Conservation (phyloP, 2,113 vertebrate genomes). For the Athene noctua region DNA sequence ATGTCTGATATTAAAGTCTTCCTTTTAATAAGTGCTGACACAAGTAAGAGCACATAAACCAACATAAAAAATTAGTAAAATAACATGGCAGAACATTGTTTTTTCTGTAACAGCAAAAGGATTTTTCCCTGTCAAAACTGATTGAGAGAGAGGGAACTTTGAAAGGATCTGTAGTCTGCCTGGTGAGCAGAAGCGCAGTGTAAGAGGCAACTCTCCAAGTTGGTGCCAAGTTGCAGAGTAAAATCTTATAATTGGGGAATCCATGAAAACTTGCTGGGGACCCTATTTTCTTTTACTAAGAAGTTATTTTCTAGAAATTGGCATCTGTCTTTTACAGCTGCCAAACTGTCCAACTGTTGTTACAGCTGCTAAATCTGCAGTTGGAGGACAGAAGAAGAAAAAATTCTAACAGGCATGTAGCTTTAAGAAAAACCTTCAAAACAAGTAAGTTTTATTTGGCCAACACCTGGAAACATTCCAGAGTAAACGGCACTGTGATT, state of each 20-base stretch:
- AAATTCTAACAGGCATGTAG: neutral
- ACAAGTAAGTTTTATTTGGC: neutral
- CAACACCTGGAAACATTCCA: neutral
- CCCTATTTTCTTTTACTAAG: neutral
- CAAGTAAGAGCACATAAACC: neutral
- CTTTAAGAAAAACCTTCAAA: constrained; percentile 16
- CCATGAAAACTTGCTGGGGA: neutral
- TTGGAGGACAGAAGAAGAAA: neutral
- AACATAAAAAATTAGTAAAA: neutral
- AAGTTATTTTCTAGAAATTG: neutral
- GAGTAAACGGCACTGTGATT: neutral
- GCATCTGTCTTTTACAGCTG: constrained; percentile 7
- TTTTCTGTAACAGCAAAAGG: neutral
- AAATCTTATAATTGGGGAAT: neutral
- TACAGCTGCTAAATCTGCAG: constrained; percentile 6
- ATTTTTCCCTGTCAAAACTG: neutral
- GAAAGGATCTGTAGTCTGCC: neutral
- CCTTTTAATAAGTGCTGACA: neutral
- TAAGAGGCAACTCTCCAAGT: neutral
- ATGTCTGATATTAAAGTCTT: neutral
- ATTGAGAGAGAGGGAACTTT: neutral
- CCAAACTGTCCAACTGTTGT: constrained; percentile 32
- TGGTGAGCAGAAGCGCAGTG: neutral
- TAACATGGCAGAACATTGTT: neutral
- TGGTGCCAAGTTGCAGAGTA: neutral